These are phyloP conservation scores for Hydrotaea diabolus DNA, from an alignment of 2,888 invertebrate species.

Conservation along the genomic window DNA sequence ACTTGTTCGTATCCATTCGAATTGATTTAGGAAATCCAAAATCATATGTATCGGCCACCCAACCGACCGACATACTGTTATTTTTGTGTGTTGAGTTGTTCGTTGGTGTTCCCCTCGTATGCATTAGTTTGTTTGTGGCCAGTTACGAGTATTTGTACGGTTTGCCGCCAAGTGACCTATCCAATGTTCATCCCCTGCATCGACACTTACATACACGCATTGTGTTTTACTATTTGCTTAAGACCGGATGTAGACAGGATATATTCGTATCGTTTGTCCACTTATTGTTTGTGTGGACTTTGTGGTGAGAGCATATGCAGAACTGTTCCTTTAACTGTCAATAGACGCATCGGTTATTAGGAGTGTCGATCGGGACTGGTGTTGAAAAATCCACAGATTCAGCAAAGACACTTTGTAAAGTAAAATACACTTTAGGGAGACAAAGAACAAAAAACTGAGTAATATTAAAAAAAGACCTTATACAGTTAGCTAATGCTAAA, in stretches of 20 bases:
- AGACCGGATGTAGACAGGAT: constrained; percentile 16
- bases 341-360: no score
- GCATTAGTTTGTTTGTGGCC: background rate
- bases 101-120: no score
- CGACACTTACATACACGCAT: background rate
- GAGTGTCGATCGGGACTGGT: no score
- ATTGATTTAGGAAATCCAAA: background rate
- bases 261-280: background rate
- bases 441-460: no score
- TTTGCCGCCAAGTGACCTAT: background rate
- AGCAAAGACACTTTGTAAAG: no score
- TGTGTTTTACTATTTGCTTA: background rate
- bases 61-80: no score
- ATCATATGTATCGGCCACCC: background rate
- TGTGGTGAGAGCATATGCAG: background rate
- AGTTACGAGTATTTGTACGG: background rate
- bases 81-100: no score
- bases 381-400: no score
- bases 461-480: no score
- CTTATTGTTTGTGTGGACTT: background rate
- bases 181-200: background rate
- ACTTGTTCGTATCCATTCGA: background rate
- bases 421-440: no score
- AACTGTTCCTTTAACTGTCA: background rate
- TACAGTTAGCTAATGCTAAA: no score